Base-by-base conservation (phyloP, 1,140 invertebrate species). In the Polyergus mexicanus region DNA sequence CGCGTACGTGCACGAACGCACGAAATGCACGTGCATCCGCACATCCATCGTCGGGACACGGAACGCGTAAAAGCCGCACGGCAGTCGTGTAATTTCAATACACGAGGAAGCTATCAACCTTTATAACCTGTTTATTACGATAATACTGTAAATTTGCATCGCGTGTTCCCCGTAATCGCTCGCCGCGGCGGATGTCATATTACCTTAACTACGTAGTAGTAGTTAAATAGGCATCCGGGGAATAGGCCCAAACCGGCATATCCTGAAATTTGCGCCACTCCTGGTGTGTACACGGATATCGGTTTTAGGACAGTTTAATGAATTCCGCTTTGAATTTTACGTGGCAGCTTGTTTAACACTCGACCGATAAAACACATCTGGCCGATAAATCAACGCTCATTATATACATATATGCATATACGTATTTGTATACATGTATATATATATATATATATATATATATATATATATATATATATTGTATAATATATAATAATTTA, bases 101-200 rank as follows among this genome's bases (percentile, higher is more conserved):
- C 88, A 85, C 89, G 85, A 91, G 88, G 88, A 91, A 91, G 86
- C 91, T 92, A 92, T 92, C 92, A 86, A 75, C 84, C 91, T 92
- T 93, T 91, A 91, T 92, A 93, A 93, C 92, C 92, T 92, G 92
- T 93, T 93, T 92, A 93, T 93, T 90, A 93, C 91, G 89, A 93
- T 93, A 92, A 92, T 92, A 87, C 92, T 89, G 87, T 90, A 89
- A 91, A 90, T 93, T 92, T 93, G 90, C 91, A 92, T 92, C 89
- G 87, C 90, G 85, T 91, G 91, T 92, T 92, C 86, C 63, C 88
- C 77, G 84, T 89, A 89, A 91, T 89, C 91, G 88, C 68, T 86
- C 77, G 89, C 85, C 88, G 68, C 83, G 86, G 87, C 86, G 90
- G 87, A 88, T 91, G 91, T 92, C 90, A 85, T 86, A 88, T 86